Evolutionary conservation across 2,888 invertebrate species (phyloP).

Genomic region (Leucozona laternaria): DNA sequence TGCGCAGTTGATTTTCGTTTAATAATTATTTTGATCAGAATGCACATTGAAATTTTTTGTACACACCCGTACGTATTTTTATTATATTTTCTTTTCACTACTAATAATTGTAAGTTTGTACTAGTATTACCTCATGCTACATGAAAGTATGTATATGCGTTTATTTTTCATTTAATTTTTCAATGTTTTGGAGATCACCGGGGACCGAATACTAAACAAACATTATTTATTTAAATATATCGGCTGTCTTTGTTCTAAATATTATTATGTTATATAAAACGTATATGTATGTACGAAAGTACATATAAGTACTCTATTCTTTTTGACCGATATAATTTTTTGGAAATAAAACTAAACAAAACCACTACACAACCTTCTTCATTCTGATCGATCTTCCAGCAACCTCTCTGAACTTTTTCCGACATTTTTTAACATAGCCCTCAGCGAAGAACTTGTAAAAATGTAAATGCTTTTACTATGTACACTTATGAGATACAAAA

Average conservation of each 20-base stretch:
- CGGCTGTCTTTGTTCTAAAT: background rate
- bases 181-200: background rate
- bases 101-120: too few relatives aligned
- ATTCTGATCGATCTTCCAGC: slow-evolving; percentile 81
- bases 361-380: slow-evolving; percentile 79
- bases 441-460: background rate
- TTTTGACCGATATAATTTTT: background rate
- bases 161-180: background rate
- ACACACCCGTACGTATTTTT: too few relatives aligned
- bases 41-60: too few relatives aligned
- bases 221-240: background rate
- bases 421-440: slow-evolving; percentile 32
- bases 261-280: background rate
- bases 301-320: too few relatives aligned
- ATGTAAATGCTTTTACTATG: background rate
- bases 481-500: background rate
- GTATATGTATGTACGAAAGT: background rate
- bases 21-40: too few relatives aligned
- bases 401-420: slow-evolving; percentile 78
- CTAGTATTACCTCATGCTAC: background rate
- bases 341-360: background rate
- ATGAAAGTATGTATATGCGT: background rate
- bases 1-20: too few relatives aligned
- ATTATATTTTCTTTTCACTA: too few relatives aligned
- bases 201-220: background rate